These are phyloP conservation scores for Polypterus bichir DNA, from an alignment of 2,113 vertebrate species.

Conservation along the genomic window DNA sequence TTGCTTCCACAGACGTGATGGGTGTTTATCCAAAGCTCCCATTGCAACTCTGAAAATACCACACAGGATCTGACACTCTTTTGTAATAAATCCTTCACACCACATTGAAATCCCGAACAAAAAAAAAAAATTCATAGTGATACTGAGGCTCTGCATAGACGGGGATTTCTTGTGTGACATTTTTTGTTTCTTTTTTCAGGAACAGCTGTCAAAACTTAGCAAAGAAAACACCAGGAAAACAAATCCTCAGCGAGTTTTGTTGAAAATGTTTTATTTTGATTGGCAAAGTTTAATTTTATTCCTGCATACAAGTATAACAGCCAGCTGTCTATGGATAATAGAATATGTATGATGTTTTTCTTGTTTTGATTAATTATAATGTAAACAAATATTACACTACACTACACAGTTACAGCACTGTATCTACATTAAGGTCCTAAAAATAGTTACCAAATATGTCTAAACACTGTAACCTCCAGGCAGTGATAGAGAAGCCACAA, in stretches of 20 bases:
- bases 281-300: neutral
- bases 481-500: no score
- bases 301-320: neutral
- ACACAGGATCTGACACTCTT: conserved; percentile 19
- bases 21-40: neutral
- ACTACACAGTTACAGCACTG: no score
- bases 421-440: no score
- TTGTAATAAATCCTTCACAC: conserved; percentile 15
- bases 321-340: no score
- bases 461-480: no score
- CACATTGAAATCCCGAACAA: conserved; percentile 13
- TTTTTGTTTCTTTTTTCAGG: neutral
- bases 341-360: no score
- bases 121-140: neutral
- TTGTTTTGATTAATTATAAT: no score
- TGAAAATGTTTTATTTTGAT: neutral
- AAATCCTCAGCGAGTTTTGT: neutral
- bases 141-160: neutral
- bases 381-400: no score
- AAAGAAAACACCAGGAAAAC: neutral
- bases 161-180: neutral
- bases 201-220: neutral
- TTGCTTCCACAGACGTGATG: neutral
- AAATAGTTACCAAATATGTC: no score
- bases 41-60: conserved; percentile 20